These are phyloP conservation scores for western clawed frog (Xenopus tropicalis) DNA, from an alignment of 2,113 vertebrate genomes.

Conservation along the genomic window UCB_Xtro_10.0 CM004447.2:126015001-126015500, in stretches of 20 bases:
- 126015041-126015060: no score
- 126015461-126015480: background rate
- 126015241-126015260: background rate
- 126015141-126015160: slow-evolving; percentile 16
- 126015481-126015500: no score
- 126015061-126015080: background rate
- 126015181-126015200: slow-evolving; percentile 1
- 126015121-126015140: slow-evolving; percentile 2
- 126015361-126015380: background rate
- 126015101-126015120: background rate
- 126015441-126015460: no score
- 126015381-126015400: background rate
- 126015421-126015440: background rate
- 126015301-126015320: background rate
- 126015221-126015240: slow-evolving; percentile 5
- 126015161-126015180: slow-evolving; percentile 28
- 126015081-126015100: background rate
- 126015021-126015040: no score
- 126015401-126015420: background rate
- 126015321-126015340: background rate
- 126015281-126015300: background rate
- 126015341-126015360: background rate
- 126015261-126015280: slow-evolving; percentile 1
- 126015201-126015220: background rate
- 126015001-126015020: no score